These are phyloP conservation scores for Lates japonicus DNA, from an alignment of 2,797 vertebrate species.

Conservation along the genomic window DNA sequence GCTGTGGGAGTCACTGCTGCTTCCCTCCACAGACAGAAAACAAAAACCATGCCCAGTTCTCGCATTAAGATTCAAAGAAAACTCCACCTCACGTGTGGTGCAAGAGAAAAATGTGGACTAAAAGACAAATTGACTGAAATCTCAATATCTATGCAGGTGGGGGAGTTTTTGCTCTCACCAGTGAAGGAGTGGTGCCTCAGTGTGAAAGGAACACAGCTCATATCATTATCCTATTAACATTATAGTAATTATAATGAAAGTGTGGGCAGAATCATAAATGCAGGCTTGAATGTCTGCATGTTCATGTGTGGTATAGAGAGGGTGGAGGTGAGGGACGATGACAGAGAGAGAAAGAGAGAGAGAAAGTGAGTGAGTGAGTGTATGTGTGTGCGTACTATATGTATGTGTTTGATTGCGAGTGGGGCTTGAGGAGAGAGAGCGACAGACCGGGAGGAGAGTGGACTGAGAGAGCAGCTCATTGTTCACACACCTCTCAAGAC, in stretches of 20 bases:
- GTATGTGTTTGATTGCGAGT: slow-evolving; percentile 38
- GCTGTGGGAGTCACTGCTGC: not conserved
- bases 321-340: slow-evolving; percentile 24
- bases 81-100: not conserved
- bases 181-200: not conserved
- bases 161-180: not conserved
- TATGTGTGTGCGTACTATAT: slow-evolving; percentile 4
- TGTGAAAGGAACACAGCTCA: not conserved
- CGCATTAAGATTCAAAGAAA: not conserved
- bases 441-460: slow-evolving; percentile 57
- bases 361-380: not conserved
- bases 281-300: slow-evolving; percentile 26
- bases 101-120: not conserved
- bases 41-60: slow-evolving; percentile 1
- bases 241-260: slow-evolving; percentile 1
- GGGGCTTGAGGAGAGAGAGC: slow-evolving; percentile 54
- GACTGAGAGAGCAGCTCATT: slow-evolving; percentile 45
- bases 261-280: slow-evolving; percentile 26
- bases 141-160: not conserved
- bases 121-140: not conserved
- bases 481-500: slow-evolving; percentile 50
- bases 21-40: slow-evolving; percentile 2
- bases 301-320: slow-evolving; percentile 16
- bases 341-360: slow-evolving; percentile 10
- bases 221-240: not conserved